Conservation (phyloP, 92 coral and sea anemone species). For the Heteractis magnifica region DNA sequence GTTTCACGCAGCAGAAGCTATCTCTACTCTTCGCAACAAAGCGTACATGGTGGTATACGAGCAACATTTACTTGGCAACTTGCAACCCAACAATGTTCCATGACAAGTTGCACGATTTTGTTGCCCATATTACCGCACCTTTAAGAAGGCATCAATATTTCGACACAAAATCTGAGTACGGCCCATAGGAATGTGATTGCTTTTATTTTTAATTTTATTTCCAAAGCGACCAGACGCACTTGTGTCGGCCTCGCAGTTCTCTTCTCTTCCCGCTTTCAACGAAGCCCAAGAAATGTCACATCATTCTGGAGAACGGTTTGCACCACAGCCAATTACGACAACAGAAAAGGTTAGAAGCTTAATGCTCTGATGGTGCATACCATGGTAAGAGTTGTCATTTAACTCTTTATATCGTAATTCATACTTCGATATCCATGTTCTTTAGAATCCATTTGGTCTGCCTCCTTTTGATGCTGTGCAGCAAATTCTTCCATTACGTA, state of each 20-base stretch:
- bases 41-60: no score
- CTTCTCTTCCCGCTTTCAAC: conserved; percentile 64
- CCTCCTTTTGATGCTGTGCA: conserved; percentile 83
- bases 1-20: no score
- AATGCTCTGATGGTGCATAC: no score
- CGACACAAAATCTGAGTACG: neutral
- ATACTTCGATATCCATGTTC: neutral
- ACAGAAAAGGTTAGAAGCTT: conserved; percentile 40
- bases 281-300: conserved; percentile 9
- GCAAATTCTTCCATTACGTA: conserved; percentile 63
- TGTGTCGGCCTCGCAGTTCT: conserved; percentile 57
- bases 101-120: no score
- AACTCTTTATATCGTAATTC: neutral
- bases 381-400: neutral
- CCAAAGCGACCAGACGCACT: conserved; percentile 59
- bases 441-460: conserved; percentile 69
- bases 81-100: no score
- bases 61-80: no score
- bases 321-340: conserved; percentile 17
- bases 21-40: no score
- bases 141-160: neutral
- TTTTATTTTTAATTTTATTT: neutral
- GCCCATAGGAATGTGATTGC: neutral
- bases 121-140: neutral
- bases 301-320: neutral